These are phyloP conservation scores for Hirundo rustica DNA, from an alignment of 2,797 vertebrate species.

Conservation along the genomic window DNA sequence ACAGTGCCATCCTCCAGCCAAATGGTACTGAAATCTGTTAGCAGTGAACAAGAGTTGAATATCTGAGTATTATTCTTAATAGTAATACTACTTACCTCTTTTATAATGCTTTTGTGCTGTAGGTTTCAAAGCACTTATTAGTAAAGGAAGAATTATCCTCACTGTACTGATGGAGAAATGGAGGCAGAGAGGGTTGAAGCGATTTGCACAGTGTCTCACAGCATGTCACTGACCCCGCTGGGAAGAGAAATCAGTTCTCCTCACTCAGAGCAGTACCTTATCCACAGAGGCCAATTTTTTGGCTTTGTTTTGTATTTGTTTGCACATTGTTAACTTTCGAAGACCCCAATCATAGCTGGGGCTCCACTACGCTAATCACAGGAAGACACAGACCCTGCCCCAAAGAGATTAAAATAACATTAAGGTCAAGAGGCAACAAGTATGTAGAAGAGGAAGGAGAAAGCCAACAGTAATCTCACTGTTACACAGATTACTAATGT, in stretches of 20 bases:
- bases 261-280: conserved; percentile 60
- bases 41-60: neutral
- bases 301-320: conserved; percentile 37
- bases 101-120: conserved; percentile 53
- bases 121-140: conserved; percentile 66
- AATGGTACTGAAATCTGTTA: neutral
- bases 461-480: conserved; percentile 42
- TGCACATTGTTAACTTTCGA: conserved; percentile 48
- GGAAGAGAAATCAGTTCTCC: conserved; percentile 67
- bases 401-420: conserved; percentile 67
- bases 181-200: conserved; percentile 62
- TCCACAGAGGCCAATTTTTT: conserved; percentile 49
- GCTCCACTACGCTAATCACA: conserved; percentile 48
- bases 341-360: conserved; percentile 48
- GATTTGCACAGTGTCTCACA: conserved; percentile 68
- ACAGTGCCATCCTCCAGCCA: neutral
- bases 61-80: conserved; percentile 35
- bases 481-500: conserved; percentile 14
- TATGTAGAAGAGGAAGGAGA: conserved; percentile 29
- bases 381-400: conserved; percentile 62
- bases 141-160: conserved; percentile 67
- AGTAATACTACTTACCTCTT: conserved; percentile 58
- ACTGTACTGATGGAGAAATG: conserved; percentile 65
- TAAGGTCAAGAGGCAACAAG: conserved; percentile 54
- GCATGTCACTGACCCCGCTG: conserved; percentile 61